Base-by-base conservation (phyloP, 2,888 invertebrate genomes). In the Zygaena filipendulae region DNA sequence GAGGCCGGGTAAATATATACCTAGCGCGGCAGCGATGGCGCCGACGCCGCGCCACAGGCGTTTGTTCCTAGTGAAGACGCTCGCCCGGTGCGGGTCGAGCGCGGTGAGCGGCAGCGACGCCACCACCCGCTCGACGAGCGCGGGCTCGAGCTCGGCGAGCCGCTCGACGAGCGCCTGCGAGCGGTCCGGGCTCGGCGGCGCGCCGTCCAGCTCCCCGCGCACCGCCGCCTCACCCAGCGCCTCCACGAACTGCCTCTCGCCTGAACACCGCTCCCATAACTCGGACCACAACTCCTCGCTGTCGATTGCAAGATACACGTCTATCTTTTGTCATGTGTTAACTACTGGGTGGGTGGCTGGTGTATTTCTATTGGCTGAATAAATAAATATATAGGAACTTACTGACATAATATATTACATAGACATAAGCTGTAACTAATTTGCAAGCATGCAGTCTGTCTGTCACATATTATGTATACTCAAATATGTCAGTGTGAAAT, bases 61-160 rank as follows among this genome's bases (percentile, higher is more conserved):
- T 25, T 47, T 54, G 20, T 59, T 52, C 14, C 74, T 50, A 2
- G 74, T 63, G 37, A 74, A 64, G 18, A 74, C 56, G 42, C 64
- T 70, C 8, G 72, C 71, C n/a, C 72, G 67, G 40, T 79, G 77
- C 23, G 74, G 75, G 43, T 77, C 77, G 2, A 79, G 47, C 2
- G 70, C 52, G 5, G 71, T 66, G 3, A 79, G 56, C 11, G 77
- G 77, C 27, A 77, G 42, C 3, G 75, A 64, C 7, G 69, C 70
- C 30, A 90, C 82, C 38, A 90, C 89, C 6, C 86, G 74, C 54
- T 92, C 90, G 24, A 91, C 82, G 7, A 86, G 79, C 26, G 84
- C 81, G 27, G 87, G 81, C 50, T 86, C 82, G 22, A 82, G 82
- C 38, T 84, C 84, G 4, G 82, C 79, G 39, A 88, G 82, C 30